phyloP scores from a whole-genome alignment of 2,113 vertebrate species.

The Trinectes maculatus region DNA sequence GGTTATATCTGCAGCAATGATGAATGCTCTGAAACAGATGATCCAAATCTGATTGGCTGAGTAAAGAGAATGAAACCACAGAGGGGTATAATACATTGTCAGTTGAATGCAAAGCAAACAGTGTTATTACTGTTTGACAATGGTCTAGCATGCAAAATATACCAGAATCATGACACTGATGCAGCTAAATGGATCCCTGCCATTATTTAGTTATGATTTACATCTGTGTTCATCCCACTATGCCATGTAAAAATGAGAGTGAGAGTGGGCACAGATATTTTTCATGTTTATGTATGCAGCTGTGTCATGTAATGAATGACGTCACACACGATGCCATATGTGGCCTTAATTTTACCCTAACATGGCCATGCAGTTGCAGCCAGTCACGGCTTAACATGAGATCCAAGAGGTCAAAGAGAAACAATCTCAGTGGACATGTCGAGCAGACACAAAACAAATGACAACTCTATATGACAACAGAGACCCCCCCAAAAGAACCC shows the following conservation, averaged over 20 bases:
- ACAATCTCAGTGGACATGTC: conserved; percentile 23
- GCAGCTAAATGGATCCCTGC: no score
- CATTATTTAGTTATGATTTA: neutral
- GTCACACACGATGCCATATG: neutral
- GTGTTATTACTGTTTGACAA: no score
- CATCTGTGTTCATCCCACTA: neutral
- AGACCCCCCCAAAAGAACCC: no score
- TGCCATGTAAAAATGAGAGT: neutral
- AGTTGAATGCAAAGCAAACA: no score
- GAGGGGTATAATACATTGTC: no score
- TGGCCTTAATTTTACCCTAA: conserved; percentile 22
- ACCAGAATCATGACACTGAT: no score
- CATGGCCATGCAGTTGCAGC: conserved; percentile 2
- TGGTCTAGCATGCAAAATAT: no score
- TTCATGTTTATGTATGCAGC: neutral
- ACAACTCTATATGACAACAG: conserved; percentile 22
- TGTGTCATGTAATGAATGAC: neutral
- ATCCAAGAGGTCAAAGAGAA: conserved; percentile 3
- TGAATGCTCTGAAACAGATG: no score
- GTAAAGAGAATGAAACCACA: no score
- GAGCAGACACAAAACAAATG: conserved; percentile 26
- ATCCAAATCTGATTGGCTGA: no score
- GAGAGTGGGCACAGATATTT: neutral
- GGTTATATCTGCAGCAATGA: neutral
- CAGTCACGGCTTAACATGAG: conserved; percentile 23